Conservation (phyloP, 2,888 invertebrate genomes). For the Norana najaformis region DNA sequence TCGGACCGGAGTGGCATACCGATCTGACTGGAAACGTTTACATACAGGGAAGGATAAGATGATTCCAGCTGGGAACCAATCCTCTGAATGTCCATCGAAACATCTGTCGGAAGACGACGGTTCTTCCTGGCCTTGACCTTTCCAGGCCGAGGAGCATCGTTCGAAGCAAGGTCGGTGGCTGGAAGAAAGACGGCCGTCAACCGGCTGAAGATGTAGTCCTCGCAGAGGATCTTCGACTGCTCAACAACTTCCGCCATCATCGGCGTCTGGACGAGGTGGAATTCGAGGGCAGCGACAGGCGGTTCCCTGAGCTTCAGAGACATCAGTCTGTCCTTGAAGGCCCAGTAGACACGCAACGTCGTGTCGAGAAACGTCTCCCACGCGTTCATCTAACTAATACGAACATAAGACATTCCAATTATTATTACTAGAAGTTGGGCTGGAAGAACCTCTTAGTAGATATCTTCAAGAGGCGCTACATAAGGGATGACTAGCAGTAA, state of each 20-base stretch:
- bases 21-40: conserved; percentile 56
- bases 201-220: conserved; percentile 42
- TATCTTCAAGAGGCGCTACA: no score
- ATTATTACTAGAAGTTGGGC: neutral
- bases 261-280: conserved; percentile 15
- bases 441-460: no score
- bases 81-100: conserved; percentile 44
- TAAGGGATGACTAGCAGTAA: neutral
- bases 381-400: neutral
- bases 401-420: neutral
- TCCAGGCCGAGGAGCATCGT: neutral
- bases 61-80: conserved; percentile 60
- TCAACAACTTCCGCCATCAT: conserved; percentile 34
- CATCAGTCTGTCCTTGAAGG: neutral
- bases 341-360: conserved; percentile 6
- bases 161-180: neutral
- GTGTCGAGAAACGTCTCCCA: conserved; percentile 15
- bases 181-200: conserved; percentile 9
- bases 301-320: neutral
- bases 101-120: conserved; percentile 25
- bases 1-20: conserved; percentile 49
- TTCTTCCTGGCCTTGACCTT: neutral
- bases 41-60: conserved; percentile 55
- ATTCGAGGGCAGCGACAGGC: neutral
- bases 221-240: conserved; percentile 38